A percentile compares a stretch with the other conserved stretches of the same genome.
Conservation (phyloP, 2,797 vertebrate species). For the Chaetodon trifasciatus region DNA sequence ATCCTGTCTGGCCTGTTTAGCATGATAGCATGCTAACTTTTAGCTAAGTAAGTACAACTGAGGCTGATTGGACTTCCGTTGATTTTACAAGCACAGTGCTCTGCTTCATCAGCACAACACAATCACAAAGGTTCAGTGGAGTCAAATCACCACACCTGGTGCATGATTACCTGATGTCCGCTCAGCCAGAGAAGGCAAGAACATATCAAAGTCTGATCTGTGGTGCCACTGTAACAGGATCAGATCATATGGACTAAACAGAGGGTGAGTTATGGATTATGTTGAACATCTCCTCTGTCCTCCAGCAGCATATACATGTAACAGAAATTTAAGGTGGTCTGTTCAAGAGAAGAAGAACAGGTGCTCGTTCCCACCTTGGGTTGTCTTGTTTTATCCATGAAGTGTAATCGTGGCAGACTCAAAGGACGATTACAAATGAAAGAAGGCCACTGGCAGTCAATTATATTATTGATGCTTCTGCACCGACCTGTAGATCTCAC, state of each 20-base stretch:
- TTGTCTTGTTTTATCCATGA: constrained; percentile 11
- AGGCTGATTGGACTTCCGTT: background rate
- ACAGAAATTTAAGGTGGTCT: constrained; percentile 24
- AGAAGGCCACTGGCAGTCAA: constrained; percentile 34
- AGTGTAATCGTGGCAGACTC: background rate
- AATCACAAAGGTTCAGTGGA: background rate
- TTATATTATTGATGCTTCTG: constrained; percentile 52
- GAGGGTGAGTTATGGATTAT: too few relatives aligned
- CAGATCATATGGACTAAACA: too few relatives aligned
- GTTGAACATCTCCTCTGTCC: too few relatives aligned
- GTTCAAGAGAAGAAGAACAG: background rate
- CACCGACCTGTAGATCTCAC: constrained; percentile 58
- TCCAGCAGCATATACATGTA: too few relatives aligned
- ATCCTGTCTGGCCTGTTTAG: constrained; percentile 1
- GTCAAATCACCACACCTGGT: background rate
- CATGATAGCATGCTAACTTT: background rate
- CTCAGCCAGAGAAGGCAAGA: background rate
- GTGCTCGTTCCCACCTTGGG: background rate
- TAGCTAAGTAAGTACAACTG: background rate
- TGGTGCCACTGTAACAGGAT: too few relatives aligned
- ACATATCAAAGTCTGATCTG: background rate
- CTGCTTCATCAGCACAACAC: background rate
- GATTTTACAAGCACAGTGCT: background rate
- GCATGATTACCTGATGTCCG: constrained; percentile 9
- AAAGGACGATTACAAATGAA: background rate